Conservation (phyloP, 2,888 invertebrate genomes). For the Orthosia incerta region DNA sequence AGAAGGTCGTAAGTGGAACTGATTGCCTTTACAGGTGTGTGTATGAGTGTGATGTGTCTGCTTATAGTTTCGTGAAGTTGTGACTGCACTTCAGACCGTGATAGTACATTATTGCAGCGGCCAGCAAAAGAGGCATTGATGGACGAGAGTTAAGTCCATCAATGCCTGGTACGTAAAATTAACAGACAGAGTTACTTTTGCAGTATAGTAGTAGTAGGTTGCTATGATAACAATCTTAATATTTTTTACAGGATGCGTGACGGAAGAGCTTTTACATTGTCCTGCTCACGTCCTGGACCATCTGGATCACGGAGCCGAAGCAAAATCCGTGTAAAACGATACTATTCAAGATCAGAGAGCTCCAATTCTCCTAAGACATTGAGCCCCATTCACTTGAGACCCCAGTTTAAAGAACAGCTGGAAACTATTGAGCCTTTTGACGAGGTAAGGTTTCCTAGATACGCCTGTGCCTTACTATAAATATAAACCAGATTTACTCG, state of each 20-base stretch:
- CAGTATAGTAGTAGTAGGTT: no score
- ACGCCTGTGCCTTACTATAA: neutral
- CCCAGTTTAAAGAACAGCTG: conserved; percentile 62
- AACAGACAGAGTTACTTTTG: no score
- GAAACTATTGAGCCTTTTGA: conserved; percentile 77
- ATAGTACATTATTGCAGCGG: no score
- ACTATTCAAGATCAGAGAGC: conserved; percentile 60
- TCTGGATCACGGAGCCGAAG: conserved; percentile 72
- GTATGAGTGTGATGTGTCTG: no score
- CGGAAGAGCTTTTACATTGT: conserved; percentile 80
- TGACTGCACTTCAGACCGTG: no score
- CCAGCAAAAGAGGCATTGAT: no score
- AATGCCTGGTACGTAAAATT: no score
- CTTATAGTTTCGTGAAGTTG: no score
- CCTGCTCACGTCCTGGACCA: conserved; percentile 76
- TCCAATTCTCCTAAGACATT: conserved; percentile 57
- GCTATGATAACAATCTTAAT: neutral
- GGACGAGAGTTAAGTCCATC: no score
- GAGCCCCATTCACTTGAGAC: conserved; percentile 62
- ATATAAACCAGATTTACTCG: neutral
- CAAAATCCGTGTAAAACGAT: conserved; percentile 54
- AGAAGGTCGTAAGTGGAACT: no score
- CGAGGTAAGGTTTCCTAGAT: conserved; percentile 70
- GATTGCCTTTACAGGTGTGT: no score
- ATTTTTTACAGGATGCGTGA: conserved; percentile 77